Conservation (phyloP, 2,113 vertebrate species). For the Lamprotornis superbus region DNA sequence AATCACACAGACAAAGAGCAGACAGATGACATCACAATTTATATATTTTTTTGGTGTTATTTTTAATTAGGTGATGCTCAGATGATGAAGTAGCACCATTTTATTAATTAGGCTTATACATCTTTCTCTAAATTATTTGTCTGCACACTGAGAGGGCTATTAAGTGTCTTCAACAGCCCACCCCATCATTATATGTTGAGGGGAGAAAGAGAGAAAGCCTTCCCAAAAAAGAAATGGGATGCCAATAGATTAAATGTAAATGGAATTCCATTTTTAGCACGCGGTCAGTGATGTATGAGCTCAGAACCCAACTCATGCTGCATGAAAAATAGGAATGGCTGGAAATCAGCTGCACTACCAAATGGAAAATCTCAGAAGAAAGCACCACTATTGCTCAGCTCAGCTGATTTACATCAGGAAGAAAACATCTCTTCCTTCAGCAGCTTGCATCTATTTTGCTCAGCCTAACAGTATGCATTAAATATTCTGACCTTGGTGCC, state of each 20-base stretch:
- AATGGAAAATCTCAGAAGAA: constrained; percentile 30
- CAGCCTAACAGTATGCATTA: background rate
- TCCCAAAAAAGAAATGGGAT: background rate
- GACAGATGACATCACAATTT: background rate
- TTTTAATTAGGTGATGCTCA: constrained; percentile 30
- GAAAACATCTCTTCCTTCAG: background rate
- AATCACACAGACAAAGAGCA: background rate
- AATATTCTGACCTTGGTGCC: background rate
- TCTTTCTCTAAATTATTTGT: constrained; percentile 5
- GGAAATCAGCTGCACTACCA: constrained; percentile 1
- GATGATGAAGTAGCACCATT: constrained; percentile 12
- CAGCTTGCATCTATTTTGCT: background rate
- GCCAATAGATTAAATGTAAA: constrained; percentile 36
- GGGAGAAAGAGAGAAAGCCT: background rate
- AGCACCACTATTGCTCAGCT: background rate
- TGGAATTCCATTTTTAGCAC: constrained; percentile 49
- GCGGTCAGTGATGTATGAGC: constrained; percentile 40
- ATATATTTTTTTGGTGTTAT: background rate
- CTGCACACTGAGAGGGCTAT: background rate
- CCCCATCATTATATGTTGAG: background rate
- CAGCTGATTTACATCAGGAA: background rate
- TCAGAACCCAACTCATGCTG: background rate
- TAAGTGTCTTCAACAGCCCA: background rate
- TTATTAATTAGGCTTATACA: constrained; percentile 18
- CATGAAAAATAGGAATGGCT: constrained; percentile 36